Evolutionary conservation across 2,113 vertebrate genomes (phyloP).

Genomic region (Tachuris rubrigastra): DNA sequence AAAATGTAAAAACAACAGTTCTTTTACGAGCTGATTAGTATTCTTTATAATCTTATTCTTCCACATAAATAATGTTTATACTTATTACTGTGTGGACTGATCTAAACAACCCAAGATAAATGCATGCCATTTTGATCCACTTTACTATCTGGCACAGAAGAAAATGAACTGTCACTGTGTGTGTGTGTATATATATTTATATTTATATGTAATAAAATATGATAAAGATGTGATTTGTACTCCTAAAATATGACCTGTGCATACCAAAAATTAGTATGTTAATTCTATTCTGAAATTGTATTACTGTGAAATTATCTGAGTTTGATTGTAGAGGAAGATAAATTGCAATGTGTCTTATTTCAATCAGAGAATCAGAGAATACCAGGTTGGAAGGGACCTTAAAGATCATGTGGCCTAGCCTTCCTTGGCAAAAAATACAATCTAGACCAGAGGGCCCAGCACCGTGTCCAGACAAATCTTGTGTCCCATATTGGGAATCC

Average conservation of each 20-base stretch:
- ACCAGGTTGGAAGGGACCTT: neutral
- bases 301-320: neutral
- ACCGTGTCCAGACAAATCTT: neutral
- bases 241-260: neutral
- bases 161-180: neutral
- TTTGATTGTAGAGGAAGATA: constrained; percentile 6
- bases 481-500: neutral
- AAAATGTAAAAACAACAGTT: neutral
- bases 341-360: neutral
- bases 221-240: neutral
- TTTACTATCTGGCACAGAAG: neutral
- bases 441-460: too few species aligned
- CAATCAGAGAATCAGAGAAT: neutral
- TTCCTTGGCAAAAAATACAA: neutral
- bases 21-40: neutral
- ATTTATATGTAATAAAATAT: neutral
- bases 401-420: neutral
- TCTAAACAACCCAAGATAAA: constrained; percentile 16
- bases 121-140: neutral
- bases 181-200: neutral
- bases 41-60: neutral
- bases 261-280: neutral
- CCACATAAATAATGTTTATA: neutral
- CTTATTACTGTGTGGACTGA: neutral
- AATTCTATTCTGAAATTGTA: neutral